Evolutionary conservation across 1,140 invertebrate genomes (phyloP).

Genomic region (Sycophaga agraensis): DNA sequence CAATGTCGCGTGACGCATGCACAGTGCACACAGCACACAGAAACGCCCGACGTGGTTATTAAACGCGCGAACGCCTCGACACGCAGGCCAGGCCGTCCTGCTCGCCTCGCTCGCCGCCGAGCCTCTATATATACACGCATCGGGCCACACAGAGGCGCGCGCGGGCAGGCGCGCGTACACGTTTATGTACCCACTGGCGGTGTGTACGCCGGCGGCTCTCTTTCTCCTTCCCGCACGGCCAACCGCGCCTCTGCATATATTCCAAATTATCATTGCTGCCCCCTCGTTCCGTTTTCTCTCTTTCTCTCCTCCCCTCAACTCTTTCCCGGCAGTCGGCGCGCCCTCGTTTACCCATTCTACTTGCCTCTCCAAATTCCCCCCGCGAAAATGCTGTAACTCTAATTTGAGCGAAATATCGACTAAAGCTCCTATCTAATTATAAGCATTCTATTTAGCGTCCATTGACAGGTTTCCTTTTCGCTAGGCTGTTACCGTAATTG

Average conservation of each 20-base stretch:
- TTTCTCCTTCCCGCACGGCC: not conserved
- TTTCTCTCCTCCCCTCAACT: conserved; percentile 16
- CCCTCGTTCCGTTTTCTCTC: conserved; percentile 7
- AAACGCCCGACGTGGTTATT: conserved; percentile 23
- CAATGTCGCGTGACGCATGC: conserved; percentile 29
- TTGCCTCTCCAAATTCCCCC: too few relatives aligned
- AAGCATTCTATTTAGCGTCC: too few relatives aligned
- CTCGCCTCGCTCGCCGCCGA: not conserved
- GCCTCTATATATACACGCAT: too few relatives aligned
- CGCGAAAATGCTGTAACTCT: not conserved
- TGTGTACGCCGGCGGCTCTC: too few relatives aligned
- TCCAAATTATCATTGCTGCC: conserved; percentile 30
- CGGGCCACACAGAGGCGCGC: too few relatives aligned
- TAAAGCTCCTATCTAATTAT: too few relatives aligned
- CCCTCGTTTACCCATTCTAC: not conserved
- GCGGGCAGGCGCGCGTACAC: not conserved
- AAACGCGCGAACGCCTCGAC: conserved; percentile 31
- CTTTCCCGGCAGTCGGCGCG: not conserved
- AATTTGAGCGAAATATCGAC: conserved; percentile 7
- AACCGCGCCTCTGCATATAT: conserved; percentile 6
- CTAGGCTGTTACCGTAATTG: too few relatives aligned
- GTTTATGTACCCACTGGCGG: too few relatives aligned
- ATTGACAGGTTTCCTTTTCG: too few relatives aligned
- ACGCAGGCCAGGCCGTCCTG: not conserved
- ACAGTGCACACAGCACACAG: conserved; percentile 1